Conservation (phyloP, 64 coral and sea anemone species). For the Pocillopora damicornis region DNA sequence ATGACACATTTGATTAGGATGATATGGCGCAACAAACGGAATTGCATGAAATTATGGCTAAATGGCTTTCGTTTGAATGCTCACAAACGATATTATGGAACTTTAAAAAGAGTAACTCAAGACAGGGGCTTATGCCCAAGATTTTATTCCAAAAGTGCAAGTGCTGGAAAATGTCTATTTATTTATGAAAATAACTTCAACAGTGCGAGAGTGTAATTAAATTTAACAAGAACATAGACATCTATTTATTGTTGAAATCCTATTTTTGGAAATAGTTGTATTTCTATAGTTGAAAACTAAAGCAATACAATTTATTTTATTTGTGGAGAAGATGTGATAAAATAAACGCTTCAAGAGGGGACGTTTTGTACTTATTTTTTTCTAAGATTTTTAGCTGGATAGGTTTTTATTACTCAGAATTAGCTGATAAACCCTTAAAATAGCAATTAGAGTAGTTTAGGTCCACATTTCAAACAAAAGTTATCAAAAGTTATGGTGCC, state of each 20-base stretch:
- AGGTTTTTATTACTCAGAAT: not conserved
- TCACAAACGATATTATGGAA: too few species aligned
- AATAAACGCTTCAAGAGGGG: not conserved
- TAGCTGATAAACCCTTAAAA: too few species aligned
- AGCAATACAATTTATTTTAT: not conserved
- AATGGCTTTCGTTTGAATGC: too few species aligned
- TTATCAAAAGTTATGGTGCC: not conserved
- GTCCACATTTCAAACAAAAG: not conserved
- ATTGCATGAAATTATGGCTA: too few species aligned
- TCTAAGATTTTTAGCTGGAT: not conserved
- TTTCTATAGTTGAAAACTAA: not conserved
- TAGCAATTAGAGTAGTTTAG: too few species aligned
- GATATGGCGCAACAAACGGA: too few species aligned
- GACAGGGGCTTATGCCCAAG: too few species aligned
- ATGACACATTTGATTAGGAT: too few species aligned
- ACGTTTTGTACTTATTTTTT: not conserved
- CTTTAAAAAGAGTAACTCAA: too few species aligned
- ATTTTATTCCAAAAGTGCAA: not conserved
- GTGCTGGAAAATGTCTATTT: not conserved
- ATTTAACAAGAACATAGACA: not conserved
- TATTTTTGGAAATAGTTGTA: not conserved
- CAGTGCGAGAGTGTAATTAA: not conserved
- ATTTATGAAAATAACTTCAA: not conserved
- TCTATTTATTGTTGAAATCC: not conserved
- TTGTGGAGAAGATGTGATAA: not conserved